A percentile compares a stretch with the other conserved stretches of the same genome.
These are phyloP conservation scores for Pedionomus torquatus DNA, from an alignment of 2,113 vertebrate genomes.

Conservation along the genomic window DNA sequence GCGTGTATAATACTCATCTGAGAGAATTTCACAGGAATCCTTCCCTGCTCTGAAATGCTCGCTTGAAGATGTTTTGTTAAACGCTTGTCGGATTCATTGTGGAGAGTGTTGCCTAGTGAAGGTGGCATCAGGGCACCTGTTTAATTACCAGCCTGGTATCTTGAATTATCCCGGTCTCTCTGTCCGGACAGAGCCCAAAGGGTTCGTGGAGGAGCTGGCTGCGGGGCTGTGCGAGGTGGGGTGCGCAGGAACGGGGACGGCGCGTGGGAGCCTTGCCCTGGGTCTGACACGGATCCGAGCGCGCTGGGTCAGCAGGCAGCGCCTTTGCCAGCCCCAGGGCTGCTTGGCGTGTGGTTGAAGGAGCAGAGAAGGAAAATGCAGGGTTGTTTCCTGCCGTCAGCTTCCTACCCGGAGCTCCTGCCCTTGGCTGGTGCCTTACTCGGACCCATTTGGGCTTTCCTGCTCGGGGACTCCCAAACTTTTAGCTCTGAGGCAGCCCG, in stretches of 20 bases:
- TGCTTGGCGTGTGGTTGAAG: background rate
- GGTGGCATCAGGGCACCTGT: background rate
- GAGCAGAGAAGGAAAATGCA: background rate
- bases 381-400: background rate
- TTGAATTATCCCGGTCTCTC: rapidly evolving
- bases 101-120: rapidly evolving
- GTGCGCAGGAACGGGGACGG: rapidly evolving
- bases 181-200: background rate
- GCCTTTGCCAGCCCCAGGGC: background rate
- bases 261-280: background rate
- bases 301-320: background rate
- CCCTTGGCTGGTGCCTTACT: rapidly evolving
- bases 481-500: background rate
- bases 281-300: background rate
- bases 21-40: background rate
- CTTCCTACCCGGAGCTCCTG: background rate
- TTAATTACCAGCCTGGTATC: rapidly evolving
- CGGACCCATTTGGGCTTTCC: rapidly evolving
- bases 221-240: background rate
- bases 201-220: background rate
- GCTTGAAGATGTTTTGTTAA: rapidly evolving
- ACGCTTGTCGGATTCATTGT: rapidly evolving
- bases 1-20: rapidly evolving
- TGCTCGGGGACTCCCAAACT: background rate
- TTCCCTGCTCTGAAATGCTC: rapidly evolving